Base-by-base conservation (phyloP, 2,888 invertebrate species). In the Lithophane semibrunnea region DNA sequence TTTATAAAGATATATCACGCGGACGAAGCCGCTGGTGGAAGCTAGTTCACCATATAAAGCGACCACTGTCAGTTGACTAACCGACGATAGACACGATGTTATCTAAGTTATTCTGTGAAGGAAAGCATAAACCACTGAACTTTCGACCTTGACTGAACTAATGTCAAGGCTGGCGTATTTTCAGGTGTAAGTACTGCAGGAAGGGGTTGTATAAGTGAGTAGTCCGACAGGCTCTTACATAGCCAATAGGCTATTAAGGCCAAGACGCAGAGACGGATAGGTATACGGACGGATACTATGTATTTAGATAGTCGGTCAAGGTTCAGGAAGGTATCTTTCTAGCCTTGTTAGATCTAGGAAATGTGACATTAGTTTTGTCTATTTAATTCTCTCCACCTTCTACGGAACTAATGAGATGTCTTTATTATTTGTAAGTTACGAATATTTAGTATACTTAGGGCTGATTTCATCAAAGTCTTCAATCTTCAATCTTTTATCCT, bases 171-270 rank as follows among this genome's bases (percentile, higher is more conserved):
- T 56, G 13, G 5, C 0, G 56, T 64, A 64, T 56, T 58, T 78
- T 16, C n/a, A 24, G 75, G 3, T 56, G 49, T 56, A 42, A 66
- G 21, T 56, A 18, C 29, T 21, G 2, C 37, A 52, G 52, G 13
- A 18, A 63, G 71, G 54, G 63, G 64, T 65, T 58, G 73, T 54
- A 21, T 80, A 52, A 44, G 37, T 80, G n/a, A 42, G 44, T 72
- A 79, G 49, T 18, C 12, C 24, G 29, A 21, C 52, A 5, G 44
- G 16, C n/a, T 49, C 54, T n/a, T 44, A 44, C 44, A 79, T 63
- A 75, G 37, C 49, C 66, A 63, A 75, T 49, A 56, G 61, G 13
- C 75, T 37, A n/a, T 73, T 44, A 65, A 37, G 9, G 3, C 29
- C n/a, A 21, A 37, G n/a, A 54, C n/a, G 18, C 21, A 2, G 44